A percentile compares a stretch with the other conserved stretches of the same genome.
Evolutionary conservation across 2,113 vertebrate species (phyloP).

Genomic region (Actenoides hombroni): DNA sequence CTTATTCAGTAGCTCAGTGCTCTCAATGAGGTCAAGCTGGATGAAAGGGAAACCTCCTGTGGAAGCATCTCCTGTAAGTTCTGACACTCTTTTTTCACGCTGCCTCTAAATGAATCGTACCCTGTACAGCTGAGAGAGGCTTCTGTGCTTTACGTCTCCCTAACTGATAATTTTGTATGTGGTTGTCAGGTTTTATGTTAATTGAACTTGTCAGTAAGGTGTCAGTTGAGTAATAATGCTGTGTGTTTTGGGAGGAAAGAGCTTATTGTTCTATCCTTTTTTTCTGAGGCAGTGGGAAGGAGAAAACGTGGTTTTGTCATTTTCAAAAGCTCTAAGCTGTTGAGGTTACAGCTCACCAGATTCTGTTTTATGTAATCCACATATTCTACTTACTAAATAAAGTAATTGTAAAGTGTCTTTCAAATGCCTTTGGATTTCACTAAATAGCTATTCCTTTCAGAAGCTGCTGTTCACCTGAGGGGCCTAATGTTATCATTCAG

Average conservation of each 20-base stretch:
- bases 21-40: conserved; percentile 76
- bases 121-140: not conserved
- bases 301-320: not conserved
- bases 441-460: not conserved
- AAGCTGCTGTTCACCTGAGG: not conserved
- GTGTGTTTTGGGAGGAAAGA: not conserved
- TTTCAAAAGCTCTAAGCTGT: conserved; percentile 15
- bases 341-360: conserved; percentile 10
- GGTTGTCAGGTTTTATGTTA: not conserved
- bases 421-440: not conserved
- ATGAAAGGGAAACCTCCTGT: conserved; percentile 71
- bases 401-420: conserved; percentile 1
- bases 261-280: not conserved
- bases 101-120: not conserved
- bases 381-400: conserved; percentile 4
- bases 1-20: conserved; percentile 1
- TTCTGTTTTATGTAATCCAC: conserved; percentile 42
- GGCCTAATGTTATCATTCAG: not conserved
- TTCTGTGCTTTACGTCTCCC: not conserved
- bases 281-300: not conserved
- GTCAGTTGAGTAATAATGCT: not conserved
- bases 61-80: conserved; percentile 70
- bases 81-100: not conserved
- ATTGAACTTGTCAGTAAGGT: not conserved
- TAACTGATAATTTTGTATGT: not conserved